These are phyloP conservation scores for Zaprionus vittiger DNA, from an alignment of 1,140 invertebrate genomes.

Conservation along the genomic window DNA sequence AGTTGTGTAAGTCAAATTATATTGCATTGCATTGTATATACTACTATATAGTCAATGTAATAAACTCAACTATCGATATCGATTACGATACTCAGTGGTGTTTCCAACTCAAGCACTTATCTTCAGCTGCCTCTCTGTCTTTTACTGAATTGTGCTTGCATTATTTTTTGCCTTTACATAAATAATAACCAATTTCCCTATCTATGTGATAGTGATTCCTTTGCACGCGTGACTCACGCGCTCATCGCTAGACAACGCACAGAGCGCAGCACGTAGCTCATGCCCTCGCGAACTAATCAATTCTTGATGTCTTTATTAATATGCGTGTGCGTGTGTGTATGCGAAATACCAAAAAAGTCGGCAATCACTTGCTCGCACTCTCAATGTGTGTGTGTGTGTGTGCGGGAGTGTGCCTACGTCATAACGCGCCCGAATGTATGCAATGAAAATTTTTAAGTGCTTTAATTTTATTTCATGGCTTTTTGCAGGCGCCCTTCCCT, in stretches of 20 bases:
- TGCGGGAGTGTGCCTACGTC: slow-evolving; percentile 36
- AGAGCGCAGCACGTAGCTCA: slow-evolving; percentile 1
- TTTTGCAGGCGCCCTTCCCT: slow-evolving; percentile 22
- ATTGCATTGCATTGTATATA: too few relatives aligned
- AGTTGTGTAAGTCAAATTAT: too few relatives aligned
- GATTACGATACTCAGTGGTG: too few relatives aligned
- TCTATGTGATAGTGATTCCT: slow-evolving; percentile 5
- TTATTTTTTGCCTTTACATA: too few relatives aligned
- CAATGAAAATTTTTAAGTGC: slow-evolving; percentile 76
- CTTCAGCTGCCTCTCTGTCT: too few relatives aligned
- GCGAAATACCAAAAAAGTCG: slow-evolving; percentile 11
- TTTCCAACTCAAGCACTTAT: too few relatives aligned
- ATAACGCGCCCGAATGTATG: slow-evolving; percentile 53
- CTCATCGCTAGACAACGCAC: slow-evolving; percentile 8
- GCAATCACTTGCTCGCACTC: slow-evolving; percentile 31
- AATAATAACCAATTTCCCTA: too few relatives aligned
- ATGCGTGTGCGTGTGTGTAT: slow-evolving; percentile 31
- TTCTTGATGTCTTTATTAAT: slow-evolving; percentile 79
- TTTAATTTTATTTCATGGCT: slow-evolving; percentile 72
- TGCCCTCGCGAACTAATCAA: slow-evolving; percentile 65
- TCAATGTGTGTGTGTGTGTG: slow-evolving; percentile 6
- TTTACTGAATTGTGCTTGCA: too few relatives aligned
- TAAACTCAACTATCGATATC: too few relatives aligned
- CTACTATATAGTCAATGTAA: too few relatives aligned
- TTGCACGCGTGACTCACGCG: slow-evolving; percentile 24